Percentiles rank a stretch among this genome's conserved stretches.
Conservation (phyloP, 2,797 vertebrate species). For the Tiaroga cobitis region DNA sequence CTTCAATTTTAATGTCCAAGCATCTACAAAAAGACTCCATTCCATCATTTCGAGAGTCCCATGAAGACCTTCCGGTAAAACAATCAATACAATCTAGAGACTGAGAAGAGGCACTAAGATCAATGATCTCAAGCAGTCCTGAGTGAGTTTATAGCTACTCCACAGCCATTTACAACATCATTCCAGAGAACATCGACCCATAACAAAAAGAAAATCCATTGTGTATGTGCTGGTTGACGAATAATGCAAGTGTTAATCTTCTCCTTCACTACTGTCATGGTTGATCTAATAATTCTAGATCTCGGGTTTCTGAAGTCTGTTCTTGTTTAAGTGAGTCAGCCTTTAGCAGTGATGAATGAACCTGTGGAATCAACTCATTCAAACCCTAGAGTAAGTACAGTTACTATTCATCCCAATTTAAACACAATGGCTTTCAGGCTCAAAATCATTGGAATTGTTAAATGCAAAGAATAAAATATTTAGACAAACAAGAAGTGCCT, state of each 20-base stretch:
- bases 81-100: conserved; percentile 27
- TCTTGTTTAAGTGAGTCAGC: background rate
- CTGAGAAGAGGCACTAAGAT: conserved; percentile 44
- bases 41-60: background rate
- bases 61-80: background rate
- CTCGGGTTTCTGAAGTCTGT: background rate
- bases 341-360: background rate
- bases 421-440: background rate
- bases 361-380: background rate
- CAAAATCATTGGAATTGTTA: background rate
- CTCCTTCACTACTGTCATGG: background rate
- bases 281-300: background rate
- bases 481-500: background rate
- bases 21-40: conserved; percentile 34
- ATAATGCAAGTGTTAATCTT: background rate
- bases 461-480: background rate
- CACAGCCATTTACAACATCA: conserved; percentile 24
- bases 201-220: background rate
- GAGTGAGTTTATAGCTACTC: conserved; percentile 49
- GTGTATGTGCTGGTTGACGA: background rate
- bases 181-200: background rate
- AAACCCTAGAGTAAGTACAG: background rate
- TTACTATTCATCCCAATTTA: background rate
- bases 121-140: conserved; percentile 40
- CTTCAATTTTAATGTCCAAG: conserved; percentile 18